Conservation (phyloP, 2,113 vertebrate genomes). For the Andinoacara biseriatus region DNA sequence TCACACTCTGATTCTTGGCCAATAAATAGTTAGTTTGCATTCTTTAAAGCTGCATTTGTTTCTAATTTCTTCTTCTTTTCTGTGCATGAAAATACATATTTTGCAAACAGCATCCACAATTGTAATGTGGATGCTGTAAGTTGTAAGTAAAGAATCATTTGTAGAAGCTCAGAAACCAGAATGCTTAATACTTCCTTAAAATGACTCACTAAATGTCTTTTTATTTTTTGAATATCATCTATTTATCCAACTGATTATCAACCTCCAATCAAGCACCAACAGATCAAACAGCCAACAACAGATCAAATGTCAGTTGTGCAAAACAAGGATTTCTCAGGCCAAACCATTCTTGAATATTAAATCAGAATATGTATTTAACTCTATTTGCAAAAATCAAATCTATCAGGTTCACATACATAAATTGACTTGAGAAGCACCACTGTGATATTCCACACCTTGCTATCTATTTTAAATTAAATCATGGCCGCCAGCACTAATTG, state of each 20-base stretch:
- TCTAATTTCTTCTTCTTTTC: not conserved
- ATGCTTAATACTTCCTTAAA: not conserved
- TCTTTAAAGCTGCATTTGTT: not conserved
- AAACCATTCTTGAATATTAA: slow-evolving; percentile 13
- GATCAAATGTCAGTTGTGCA: slow-evolving; percentile 11
- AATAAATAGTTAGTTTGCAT: slow-evolving; percentile 19
- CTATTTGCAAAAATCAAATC: slow-evolving; percentile 7
- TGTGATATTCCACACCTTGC: slow-evolving; percentile 11
- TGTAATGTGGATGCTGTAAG: not conserved
- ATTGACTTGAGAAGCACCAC: slow-evolving; percentile 14
- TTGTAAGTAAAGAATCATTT: not conserved
- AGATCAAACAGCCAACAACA: slow-evolving; percentile 1
- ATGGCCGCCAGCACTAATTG: slow-evolving; percentile 50
- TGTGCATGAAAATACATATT: not conserved
- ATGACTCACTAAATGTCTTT: not conserved
- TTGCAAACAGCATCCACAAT: not conserved
- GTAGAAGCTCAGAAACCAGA: not conserved
- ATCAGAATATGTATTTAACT: not conserved
- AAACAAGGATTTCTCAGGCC: slow-evolving; percentile 1
- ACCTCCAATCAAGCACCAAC: not conserved
- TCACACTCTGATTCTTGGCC: not conserved
- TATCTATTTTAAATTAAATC: slow-evolving; percentile 49
- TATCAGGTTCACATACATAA: not conserved
- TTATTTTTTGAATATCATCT: not conserved
- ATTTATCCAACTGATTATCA: not conserved